phyloP scores from a whole-genome alignment of 2,888 invertebrate genomes.

The Troides helena region DNA sequence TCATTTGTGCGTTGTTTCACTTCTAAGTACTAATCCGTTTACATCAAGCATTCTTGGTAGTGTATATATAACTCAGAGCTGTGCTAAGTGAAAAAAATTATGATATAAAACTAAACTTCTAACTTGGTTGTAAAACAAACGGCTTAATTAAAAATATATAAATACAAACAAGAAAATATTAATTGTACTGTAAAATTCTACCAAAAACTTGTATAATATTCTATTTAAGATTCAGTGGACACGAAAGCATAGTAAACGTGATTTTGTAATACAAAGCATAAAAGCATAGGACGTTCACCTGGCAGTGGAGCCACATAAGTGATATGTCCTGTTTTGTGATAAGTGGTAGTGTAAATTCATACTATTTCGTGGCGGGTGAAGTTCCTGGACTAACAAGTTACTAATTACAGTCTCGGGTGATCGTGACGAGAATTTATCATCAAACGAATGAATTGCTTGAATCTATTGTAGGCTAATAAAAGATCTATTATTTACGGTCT shows the following conservation, averaged over 20 bases:
- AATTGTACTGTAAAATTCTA: neutral
- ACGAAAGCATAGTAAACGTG: neutral
- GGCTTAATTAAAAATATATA: neutral
- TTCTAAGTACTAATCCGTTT: slow-evolving; percentile 5
- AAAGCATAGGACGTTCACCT: neutral
- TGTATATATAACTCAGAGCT: neutral
- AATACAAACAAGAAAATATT: neutral
- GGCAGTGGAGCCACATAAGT: neutral
- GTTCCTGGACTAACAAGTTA: neutral
- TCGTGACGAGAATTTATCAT: neutral
- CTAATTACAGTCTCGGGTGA: neutral
- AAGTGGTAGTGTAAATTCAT: neutral
- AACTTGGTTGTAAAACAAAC: neutral
- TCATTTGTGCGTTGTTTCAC: slow-evolving; percentile 9
- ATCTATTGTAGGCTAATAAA: neutral
- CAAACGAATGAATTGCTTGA: neutral
- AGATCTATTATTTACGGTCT: too few relatives aligned
- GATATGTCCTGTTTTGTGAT: neutral
- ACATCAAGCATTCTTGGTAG: neutral
- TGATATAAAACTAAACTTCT: neutral
- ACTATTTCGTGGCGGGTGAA: neutral
- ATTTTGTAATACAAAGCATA: neutral
- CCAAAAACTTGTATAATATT: neutral
- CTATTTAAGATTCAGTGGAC: neutral
- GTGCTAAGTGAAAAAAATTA: neutral